A percentile compares a stretch with the other conserved stretches of the same genome.
Evolutionary conservation across 2,113 vertebrate genomes (phyloP).

Genomic region (Pedionomus torquatus): DNA sequence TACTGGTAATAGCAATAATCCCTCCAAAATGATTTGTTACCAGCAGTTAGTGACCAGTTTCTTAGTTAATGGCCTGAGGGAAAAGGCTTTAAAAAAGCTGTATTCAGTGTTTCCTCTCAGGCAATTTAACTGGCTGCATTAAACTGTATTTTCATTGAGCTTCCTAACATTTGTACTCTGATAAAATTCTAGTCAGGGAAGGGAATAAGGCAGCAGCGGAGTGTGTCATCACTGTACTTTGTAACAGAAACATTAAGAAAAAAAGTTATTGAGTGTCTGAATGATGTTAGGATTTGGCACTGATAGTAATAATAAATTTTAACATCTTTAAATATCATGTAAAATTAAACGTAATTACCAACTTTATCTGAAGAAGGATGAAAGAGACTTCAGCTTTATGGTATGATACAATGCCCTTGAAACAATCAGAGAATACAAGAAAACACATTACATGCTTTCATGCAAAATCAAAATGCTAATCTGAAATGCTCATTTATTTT

Average conservation of each 20-base stretch:
- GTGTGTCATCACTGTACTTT: constrained; percentile 18
- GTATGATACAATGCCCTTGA: not conserved
- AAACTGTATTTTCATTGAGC: constrained; percentile 76
- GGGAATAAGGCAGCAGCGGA: not conserved
- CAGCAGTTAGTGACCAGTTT: constrained; percentile 81
- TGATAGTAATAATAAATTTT: not conserved
- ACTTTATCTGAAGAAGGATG: not conserved
- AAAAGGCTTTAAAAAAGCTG: constrained; percentile 76
- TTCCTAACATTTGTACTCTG: constrained; percentile 74
- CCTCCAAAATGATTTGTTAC: constrained; percentile 75
- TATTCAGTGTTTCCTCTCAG: constrained; percentile 77
- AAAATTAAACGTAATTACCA: constrained; percentile 14
- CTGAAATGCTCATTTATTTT: constrained; percentile 30
- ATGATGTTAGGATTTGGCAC: not conserved
- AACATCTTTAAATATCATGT: not conserved
- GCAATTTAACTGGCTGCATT: constrained; percentile 79
- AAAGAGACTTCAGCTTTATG: not conserved
- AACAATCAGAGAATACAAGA: not conserved
- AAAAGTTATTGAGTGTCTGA: not conserved
- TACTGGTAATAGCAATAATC: constrained; percentile 76
- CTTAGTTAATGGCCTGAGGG: constrained; percentile 82
- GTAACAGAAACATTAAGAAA: constrained; percentile 4
- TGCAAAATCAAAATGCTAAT: constrained; percentile 41
- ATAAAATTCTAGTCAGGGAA: constrained; percentile 68
- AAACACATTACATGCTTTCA: not conserved